Evolutionary conservation across 1,140 invertebrate genomes (phyloP).

Genomic region (Bursaphelenchus mucronatus): DNA sequence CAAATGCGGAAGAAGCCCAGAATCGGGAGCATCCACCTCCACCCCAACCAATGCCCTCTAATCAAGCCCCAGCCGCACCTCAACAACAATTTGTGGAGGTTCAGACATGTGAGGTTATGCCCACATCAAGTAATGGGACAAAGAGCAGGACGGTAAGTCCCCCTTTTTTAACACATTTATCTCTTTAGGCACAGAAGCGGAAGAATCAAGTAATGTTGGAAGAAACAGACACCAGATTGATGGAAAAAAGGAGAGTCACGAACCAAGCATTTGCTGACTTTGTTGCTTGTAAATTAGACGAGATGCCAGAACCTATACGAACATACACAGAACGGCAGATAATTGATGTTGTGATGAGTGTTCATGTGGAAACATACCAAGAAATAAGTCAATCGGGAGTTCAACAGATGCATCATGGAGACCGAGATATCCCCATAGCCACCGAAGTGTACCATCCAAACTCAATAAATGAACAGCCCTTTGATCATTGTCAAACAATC

Average conservation of each 20-base stretch:
- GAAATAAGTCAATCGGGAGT: slow-evolving; percentile 12
- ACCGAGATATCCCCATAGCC: slow-evolving; percentile 15
- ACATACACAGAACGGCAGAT: slow-evolving; percentile 19
- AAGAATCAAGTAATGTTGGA: slow-evolving; percentile 1
- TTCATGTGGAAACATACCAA: slow-evolving; percentile 17
- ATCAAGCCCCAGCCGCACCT: too few relatives aligned
- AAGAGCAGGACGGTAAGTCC: slow-evolving; percentile 2
- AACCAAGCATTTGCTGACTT: slow-evolving; percentile 19
- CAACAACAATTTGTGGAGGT: slow-evolving; percentile 16
- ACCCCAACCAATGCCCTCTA: too few relatives aligned
- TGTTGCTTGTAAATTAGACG: slow-evolving; percentile 20
- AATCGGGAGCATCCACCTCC: too few relatives aligned
- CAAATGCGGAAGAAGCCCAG: neutral
- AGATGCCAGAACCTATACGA: slow-evolving; percentile 8
- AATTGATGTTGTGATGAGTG: slow-evolving; percentile 6
- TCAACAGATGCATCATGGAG: neutral
- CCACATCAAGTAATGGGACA: neutral
- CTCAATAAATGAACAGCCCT: neutral
- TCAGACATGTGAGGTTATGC: slow-evolving; percentile 15
- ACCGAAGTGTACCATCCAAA: slow-evolving; percentile 15
- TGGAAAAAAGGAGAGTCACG: slow-evolving; percentile 12
- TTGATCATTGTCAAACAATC: slow-evolving; percentile 14
- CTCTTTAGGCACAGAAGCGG: slow-evolving; percentile 14
- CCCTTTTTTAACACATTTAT: neutral
- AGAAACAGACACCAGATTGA: slow-evolving; percentile 16